Base-by-base conservation (phyloP, 2,797 vertebrate genomes). In the Anableps anableps region DNA sequence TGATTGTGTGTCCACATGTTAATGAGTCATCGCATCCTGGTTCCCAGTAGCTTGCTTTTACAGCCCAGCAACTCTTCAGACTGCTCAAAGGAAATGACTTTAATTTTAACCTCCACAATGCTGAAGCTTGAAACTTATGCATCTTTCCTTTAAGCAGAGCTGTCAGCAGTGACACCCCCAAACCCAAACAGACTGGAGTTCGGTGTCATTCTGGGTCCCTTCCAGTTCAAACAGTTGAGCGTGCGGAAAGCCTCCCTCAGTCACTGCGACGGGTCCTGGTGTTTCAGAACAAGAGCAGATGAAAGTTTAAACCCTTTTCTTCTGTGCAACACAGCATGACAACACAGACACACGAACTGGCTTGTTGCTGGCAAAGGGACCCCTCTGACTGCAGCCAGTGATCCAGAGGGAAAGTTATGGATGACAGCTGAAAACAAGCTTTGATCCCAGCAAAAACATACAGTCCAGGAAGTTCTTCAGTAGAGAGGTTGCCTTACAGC, bases 231-330 rank as follows among this genome's bases (percentile, higher is more conserved):
- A 74, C 75, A 50, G 23, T 4, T 29, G 0, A 23, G 0, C 31
- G 51, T 34, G 64, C 71, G 70, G 75, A 70, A 76, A 76, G 64
- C 64, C 50, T 53, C n/a, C 31, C 41, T 72, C n/a, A n/a, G n/a
- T n/a, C 48, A 79, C 55, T 13, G 64, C 81, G 82, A 77, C 79
- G 68, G 79, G 78, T 41, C 68, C 74, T 82, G 47, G 75, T 68
- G 72, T 77, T 60, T 76, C 34, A 34, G 68, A 75, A 62, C 77
- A 38, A 14, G 58, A 81, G 21, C 51, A 68, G 47, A 80, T 70
- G 36, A 38, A 38, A 53, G 50, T 1, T 72, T 60, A 26, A 78
- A 55, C 51, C 53, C 0, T 26, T 53, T 70, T 77, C 4, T 7
- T 75, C n/a, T 50, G 47, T 50, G 68, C 66, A 48, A 38, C 31